These are phyloP conservation scores for Prosopocoilus inquinatus DNA, from an alignment of 2,888 invertebrate genomes.

Conservation along the genomic window DNA sequence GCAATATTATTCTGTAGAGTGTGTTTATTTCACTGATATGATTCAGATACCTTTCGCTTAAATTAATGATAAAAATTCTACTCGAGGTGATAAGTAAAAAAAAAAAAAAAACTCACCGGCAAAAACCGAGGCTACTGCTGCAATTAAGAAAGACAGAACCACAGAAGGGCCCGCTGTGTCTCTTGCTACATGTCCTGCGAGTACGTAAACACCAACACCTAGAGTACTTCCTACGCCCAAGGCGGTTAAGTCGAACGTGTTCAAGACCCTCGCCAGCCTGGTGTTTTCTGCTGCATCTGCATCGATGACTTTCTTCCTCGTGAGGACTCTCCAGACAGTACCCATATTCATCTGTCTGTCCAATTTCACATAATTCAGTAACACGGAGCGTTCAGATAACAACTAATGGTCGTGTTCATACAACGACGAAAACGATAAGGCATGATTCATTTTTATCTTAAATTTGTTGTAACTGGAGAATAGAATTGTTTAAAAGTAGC, in stretches of 20 bases:
- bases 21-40: no score
- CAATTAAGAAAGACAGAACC: constrained; percentile 79
- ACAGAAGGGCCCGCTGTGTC: constrained; percentile 83
- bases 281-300: constrained; percentile 46
- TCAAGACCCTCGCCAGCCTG: constrained; percentile 67
- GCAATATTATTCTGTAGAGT: no score
- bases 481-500: constrained; percentile 10
- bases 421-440: neutral
- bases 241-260: constrained; percentile 78
- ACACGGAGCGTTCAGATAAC: neutral
- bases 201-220: constrained; percentile 87
- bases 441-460: constrained; percentile 17
- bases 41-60: neutral
- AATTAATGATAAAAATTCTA: neutral
- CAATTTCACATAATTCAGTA: constrained; percentile 7
- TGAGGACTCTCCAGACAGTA: constrained; percentile 41
- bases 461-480: constrained; percentile 3
- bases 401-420: neutral
- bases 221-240: constrained; percentile 80
- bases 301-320: constrained; percentile 43
- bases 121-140: constrained; percentile 84
- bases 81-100: neutral
- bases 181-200: constrained; percentile 81
- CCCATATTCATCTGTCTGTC: constrained; percentile 28
- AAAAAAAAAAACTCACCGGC: constrained; percentile 63